Evolutionary conservation across 2,888 invertebrate species (phyloP), one percentile per base, ranked within the genome.

Genomic region (Chymomyza procnemis): DNA sequence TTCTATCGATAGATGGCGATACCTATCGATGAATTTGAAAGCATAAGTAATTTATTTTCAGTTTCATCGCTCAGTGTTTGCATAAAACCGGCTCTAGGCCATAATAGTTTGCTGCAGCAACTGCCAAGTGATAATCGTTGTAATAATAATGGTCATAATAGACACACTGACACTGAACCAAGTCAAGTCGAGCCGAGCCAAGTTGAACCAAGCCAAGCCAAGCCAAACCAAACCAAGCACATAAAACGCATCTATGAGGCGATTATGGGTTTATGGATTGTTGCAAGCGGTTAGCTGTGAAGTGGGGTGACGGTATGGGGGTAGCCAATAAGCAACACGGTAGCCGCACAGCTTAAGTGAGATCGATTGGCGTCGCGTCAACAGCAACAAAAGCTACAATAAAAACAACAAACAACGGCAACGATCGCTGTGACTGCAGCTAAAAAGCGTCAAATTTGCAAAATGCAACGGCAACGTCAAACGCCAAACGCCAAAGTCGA

Each of bases 141-240:
- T 79, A 83, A 80, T 79, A 84, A 79, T 78, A 83, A 75, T 80
- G 75, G 66, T 71, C 83, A 85, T 87, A 88, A 88, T 86, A 88
- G 85, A 87, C 88, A 80, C 78, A 80, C 75, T 89, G 88, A 89
- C 88, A 88, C 89, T 89, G 88, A 88, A 88, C 80, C 70, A 67
- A 67, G 74, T 67, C 79, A 64, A 64, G 57, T 30, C 64, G 50
- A 64, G 56, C 47, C n/a, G 50, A 64, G 57, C 50, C 64, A 30
- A 5, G 14, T 22, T 58, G 58, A 64, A 58, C 52, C 64, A 64
- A 64, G 64, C 52, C 64, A 64, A 64, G 48, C 50, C 64, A 58
- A 64, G 55, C 47, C 22, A 55, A 63, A 48, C 56, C 63, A 63
- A 63, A 48, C 63, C 63, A 57, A 34, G 64, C 64, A 50, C 26